Conservation (phyloP, 2,888 invertebrate genomes). For the Flexamia atlantica region DNA sequence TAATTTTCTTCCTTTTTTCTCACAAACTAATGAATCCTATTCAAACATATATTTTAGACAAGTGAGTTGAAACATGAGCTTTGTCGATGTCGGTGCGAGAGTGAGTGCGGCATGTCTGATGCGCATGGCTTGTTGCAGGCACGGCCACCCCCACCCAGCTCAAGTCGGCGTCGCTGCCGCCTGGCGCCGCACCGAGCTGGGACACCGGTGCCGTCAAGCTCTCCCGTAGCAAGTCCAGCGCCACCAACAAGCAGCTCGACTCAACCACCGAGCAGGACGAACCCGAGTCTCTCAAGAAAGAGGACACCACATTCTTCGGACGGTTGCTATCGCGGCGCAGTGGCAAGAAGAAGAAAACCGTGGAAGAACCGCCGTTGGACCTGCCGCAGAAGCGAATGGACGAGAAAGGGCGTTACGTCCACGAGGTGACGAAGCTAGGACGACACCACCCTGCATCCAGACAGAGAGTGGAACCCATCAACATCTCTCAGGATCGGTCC, state of each 20-base stretch:
- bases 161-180: conserved; percentile 82
- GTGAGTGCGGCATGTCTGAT: conserved; percentile 52
- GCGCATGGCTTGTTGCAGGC: conserved; percentile 63
- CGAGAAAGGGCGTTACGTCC: conserved; percentile 77
- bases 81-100: conserved; percentile 37
- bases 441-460: conserved; percentile 75
- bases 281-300: conserved; percentile 74
- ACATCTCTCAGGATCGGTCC: conserved; percentile 75
- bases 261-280: conserved; percentile 72
- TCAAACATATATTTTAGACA: too few species aligned
- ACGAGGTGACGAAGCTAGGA: conserved; percentile 73
- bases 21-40: too few species aligned
- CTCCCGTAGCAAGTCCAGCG: conserved; percentile 76
- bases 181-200: conserved; percentile 79
- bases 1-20: too few species aligned
- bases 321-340: conserved; percentile 83
- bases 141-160: conserved; percentile 69
- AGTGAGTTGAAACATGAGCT: neutral
- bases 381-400: conserved; percentile 76
- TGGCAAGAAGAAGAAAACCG: conserved; percentile 82
- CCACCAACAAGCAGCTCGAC: conserved; percentile 75
- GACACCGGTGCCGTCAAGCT: conserved; percentile 75
- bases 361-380: conserved; percentile 66
- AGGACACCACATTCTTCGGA: conserved; percentile 81
- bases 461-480: conserved; percentile 79